Percentiles rank a stretch among this genome's conserved stretches.
Conservation (phyloP, 2,797 vertebrate species). For the Leptodactylus fallax region DNA sequence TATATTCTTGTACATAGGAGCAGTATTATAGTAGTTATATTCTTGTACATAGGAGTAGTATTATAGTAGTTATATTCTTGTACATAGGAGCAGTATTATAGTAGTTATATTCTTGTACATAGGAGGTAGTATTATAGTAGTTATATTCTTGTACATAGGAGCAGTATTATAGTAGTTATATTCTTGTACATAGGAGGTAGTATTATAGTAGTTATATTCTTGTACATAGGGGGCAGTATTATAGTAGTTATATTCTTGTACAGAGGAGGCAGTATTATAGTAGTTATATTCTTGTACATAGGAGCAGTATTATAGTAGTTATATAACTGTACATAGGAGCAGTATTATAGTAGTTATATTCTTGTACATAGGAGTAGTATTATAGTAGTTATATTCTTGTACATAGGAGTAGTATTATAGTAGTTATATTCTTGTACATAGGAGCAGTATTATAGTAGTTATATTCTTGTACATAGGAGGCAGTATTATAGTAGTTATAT, state of each 20-base stretch:
- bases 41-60: background rate
- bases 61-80: background rate
- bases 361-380: conserved; percentile 4
- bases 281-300: no score
- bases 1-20: background rate
- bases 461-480: conserved; percentile 4
- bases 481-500: conserved; percentile 27
- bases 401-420: conserved; percentile 4
- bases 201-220: background rate
- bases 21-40: conserved; percentile 11
- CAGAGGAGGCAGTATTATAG: background rate
- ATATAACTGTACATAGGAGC: no score
- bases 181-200: background rate
- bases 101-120: conserved; percentile 16
- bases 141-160: background rate
- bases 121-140: conserved; percentile 13
- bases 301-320: no score
- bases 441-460: background rate
- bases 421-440: background rate
- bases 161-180: conserved; percentile 9
- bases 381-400: conserved; percentile 19
- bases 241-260: background rate
- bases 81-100: conserved; percentile 5
- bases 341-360: conserved; percentile 1
- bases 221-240: no score